Percentiles rank a stretch among this genome's conserved stretches.
phyloP scores from a whole-genome alignment of 2,797 vertebrate species.

The Simalia tracyae region DNA sequence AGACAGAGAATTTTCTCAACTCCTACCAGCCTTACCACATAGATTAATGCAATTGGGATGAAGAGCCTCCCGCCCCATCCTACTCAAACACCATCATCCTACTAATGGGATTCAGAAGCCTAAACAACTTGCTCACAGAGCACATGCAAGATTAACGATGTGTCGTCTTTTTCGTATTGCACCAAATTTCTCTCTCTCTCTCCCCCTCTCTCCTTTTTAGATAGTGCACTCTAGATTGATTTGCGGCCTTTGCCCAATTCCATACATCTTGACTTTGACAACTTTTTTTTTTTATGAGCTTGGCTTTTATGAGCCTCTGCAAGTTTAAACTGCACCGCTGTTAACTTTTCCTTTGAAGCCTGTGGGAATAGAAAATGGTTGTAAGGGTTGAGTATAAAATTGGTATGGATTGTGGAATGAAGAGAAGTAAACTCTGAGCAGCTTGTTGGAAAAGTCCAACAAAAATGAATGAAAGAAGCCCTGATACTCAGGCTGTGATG shows the following conservation, averaged over 20 bases:
- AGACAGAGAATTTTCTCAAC: conserved; percentile 1
- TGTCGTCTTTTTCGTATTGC: conserved; percentile 35
- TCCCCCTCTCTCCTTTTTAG: conserved; percentile 31
- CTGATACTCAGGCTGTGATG: no score
- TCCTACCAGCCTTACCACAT: background rate
- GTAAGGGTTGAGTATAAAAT: background rate
- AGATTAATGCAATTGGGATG: conserved; percentile 16
- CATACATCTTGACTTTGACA: conserved; percentile 47
- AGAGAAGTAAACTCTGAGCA: background rate
- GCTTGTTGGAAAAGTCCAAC: background rate
- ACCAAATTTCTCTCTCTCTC: conserved; percentile 35
- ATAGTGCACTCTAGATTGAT: conserved; percentile 31
- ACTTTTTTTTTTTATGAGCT: conserved; percentile 45
- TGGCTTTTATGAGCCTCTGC: conserved; percentile 48
- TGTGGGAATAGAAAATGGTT: conserved; percentile 10
- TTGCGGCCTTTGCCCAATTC: conserved; percentile 45
- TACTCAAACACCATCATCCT: conserved; percentile 3
- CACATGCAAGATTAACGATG: conserved; percentile 24
- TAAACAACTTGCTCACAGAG: background rate
- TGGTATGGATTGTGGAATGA: conserved; percentile 6
- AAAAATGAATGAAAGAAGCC: background rate
- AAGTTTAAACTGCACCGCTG: conserved; percentile 45
- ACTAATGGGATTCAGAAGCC: background rate
- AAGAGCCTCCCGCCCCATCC: background rate
- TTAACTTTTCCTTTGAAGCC: conserved; percentile 37